These are phyloP conservation scores for Ditylenchus weischeri DNA, from an alignment of 2,888 invertebrate species.

Conservation along the genomic window DNA sequence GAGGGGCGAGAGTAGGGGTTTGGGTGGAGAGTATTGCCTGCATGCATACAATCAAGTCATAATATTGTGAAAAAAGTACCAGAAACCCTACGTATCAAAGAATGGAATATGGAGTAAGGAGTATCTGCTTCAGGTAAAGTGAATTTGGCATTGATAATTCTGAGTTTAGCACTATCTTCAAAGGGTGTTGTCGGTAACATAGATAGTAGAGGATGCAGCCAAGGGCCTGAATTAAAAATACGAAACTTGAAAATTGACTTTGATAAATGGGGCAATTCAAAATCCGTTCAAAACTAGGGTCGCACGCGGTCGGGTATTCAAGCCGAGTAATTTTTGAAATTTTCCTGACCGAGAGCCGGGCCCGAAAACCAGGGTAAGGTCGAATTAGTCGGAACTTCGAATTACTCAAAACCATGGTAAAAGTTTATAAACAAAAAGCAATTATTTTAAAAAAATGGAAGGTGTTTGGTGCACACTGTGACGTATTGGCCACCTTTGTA, in stretches of 20 bases:
- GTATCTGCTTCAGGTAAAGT: conserved; percentile 77
- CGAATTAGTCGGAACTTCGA: too few species aligned
- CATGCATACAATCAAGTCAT: conserved; percentile 7
- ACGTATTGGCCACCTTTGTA: too few species aligned
- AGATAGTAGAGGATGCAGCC: conserved; percentile 89
- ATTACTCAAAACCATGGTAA: too few species aligned
- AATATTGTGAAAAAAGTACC: too few species aligned
- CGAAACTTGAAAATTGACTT: too few species aligned
- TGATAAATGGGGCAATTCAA: too few species aligned
- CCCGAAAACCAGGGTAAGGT: not conserved
- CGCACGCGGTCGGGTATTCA: too few species aligned
- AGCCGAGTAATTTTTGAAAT: not conserved
- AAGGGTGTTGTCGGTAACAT: conserved; percentile 93
- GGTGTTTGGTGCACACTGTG: too few species aligned
- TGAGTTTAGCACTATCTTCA: conserved; percentile 85
- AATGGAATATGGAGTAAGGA: conserved; percentile 79
- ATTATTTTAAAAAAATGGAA: too few species aligned
- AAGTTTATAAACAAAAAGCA: too few species aligned
- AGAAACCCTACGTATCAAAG: conserved; percentile 67
- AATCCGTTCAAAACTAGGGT: too few species aligned
- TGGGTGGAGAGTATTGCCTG: conserved; percentile 63
- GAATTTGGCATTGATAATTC: conserved; percentile 94
- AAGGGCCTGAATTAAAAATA: conserved; percentile 68
- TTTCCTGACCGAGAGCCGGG: not conserved
- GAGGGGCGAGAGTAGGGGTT: conserved; percentile 79